A percentile compares a stretch with the other conserved stretches of the same genome.
Evolutionary conservation across 2,113 vertebrate species (phyloP).

Genomic region (Hystrix brachyura): DNA sequence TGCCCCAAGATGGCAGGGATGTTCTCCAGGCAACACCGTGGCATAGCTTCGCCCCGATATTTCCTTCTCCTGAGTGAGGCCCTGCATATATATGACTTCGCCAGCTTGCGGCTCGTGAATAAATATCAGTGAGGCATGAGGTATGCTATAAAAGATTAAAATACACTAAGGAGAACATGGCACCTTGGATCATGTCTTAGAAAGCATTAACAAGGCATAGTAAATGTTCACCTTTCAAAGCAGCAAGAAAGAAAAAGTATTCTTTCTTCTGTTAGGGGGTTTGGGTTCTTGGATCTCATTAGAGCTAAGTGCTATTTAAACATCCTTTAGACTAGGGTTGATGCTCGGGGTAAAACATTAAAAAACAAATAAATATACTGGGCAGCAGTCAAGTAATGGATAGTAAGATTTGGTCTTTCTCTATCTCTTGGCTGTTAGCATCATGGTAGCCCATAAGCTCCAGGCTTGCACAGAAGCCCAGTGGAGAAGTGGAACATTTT

Average conservation of each 20-base stretch:
- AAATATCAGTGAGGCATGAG: conserved; percentile 36
- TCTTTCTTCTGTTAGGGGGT: neutral
- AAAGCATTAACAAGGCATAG: neutral
- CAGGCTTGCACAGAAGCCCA: neutral
- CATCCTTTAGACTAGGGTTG: neutral
- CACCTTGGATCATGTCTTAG: conserved; percentile 66
- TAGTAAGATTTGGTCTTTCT: neutral
- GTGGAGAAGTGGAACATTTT: neutral
- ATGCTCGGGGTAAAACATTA: neutral
- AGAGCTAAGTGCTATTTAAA: neutral
- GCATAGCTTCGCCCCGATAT: neutral
- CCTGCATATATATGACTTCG: neutral
- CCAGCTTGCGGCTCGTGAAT: neutral
- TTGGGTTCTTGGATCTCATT: neutral
- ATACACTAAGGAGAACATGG: neutral
- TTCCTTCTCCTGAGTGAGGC: neutral
- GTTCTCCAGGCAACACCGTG: neutral
- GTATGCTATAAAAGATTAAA: conserved; percentile 64
- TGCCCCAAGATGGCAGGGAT: neutral
- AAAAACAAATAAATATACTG: neutral
- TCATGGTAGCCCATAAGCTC: neutral
- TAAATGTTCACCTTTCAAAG: conserved; percentile 42
- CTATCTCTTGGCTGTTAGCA: conserved; percentile 11
- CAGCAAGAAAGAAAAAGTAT: neutral
- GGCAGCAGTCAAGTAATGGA: neutral